phyloP scores from a whole-genome alignment of 2,888 invertebrate species.

The Diabrotica balteata region DNA sequence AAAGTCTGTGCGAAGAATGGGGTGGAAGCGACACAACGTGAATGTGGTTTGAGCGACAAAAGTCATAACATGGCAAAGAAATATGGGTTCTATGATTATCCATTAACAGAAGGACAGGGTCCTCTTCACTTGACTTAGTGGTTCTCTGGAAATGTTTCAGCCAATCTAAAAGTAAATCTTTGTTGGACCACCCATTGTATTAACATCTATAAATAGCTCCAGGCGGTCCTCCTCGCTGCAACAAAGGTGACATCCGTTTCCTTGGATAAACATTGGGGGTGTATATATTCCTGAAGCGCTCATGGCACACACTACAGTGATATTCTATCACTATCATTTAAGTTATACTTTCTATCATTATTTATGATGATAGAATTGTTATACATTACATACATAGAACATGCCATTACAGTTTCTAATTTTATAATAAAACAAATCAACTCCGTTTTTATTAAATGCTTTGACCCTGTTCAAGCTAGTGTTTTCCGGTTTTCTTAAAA shows the following conservation, averaged over 20 bases:
- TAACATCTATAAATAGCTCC: slow-evolving; percentile 45
- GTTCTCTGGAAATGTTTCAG: slow-evolving; percentile 9
- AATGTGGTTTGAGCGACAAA: slow-evolving; percentile 40
- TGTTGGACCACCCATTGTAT: slow-evolving; percentile 10
- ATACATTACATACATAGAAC: slow-evolving; percentile 24
- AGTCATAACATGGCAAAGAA: slow-evolving; percentile 44
- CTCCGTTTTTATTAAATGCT: slow-evolving; percentile 30
- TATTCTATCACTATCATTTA: slow-evolving; percentile 55
- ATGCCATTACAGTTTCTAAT: slow-evolving; percentile 27
- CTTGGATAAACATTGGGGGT: too few species aligned
- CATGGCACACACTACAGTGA: too few species aligned
- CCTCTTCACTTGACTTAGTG: slow-evolving; percentile 35
- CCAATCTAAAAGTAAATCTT: too few species aligned
- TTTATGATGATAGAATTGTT: too few species aligned
- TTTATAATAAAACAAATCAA: slow-evolving; percentile 21
- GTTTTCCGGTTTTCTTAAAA: slow-evolving; percentile 3
- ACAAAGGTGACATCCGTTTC: too few species aligned
- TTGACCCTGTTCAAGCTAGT: neutral
- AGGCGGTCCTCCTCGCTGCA: slow-evolving; percentile 56
- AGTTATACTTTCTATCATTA: slow-evolving; percentile 57
- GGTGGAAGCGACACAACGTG: slow-evolving; percentile 11
- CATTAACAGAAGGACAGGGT: neutral
- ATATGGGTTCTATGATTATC: slow-evolving; percentile 48
- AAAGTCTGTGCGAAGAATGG: too few species aligned
- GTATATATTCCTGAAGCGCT: too few species aligned